Percentiles rank a stretch among this genome's conserved stretches.
These are phyloP conservation scores for Trochalopteron elliotii DNA, from an alignment of 2,113 vertebrate species.

Conservation along the genomic window DNA sequence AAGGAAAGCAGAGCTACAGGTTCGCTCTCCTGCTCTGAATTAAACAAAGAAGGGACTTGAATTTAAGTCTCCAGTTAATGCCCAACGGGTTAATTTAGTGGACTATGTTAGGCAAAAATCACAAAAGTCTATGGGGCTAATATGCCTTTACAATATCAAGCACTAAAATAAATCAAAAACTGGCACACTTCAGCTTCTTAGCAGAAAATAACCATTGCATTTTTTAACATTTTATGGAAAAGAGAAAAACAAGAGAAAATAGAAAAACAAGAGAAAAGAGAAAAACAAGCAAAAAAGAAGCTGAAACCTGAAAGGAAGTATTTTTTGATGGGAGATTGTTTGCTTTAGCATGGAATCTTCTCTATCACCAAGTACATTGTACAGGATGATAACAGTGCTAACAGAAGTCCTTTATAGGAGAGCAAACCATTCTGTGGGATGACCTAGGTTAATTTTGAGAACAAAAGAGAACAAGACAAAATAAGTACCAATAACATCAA, in stretches of 20 bases:
- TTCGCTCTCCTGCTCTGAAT: neutral
- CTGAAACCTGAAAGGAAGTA: neutral
- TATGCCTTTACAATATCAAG: neutral
- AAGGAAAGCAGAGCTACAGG: neutral
- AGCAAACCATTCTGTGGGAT: neutral
- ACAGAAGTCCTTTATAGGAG: neutral
- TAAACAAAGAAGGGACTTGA: neutral
- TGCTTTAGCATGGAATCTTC: neutral
- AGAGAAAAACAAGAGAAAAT: neutral
- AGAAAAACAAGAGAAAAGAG: neutral
- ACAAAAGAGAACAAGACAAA: neutral
- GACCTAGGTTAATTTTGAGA: neutral
- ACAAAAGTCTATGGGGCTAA: neutral
- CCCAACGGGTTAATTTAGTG: neutral
- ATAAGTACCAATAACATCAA: neutral
- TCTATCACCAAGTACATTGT: neutral
- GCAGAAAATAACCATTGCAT: fast-evolving
- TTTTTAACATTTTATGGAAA: neutral
- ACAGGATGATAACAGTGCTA: neutral
- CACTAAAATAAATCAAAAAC: neutral
- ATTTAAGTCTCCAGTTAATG: neutral
- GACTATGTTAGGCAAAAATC: neutral
- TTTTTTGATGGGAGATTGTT: neutral
- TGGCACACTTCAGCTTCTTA: neutral
- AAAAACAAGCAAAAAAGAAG: neutral